A percentile compares a stretch with the other conserved stretches of the same genome.
Evolutionary conservation across 2,113 vertebrate genomes (phyloP).

Genomic region (Daubentonia madagascariensis): DNA sequence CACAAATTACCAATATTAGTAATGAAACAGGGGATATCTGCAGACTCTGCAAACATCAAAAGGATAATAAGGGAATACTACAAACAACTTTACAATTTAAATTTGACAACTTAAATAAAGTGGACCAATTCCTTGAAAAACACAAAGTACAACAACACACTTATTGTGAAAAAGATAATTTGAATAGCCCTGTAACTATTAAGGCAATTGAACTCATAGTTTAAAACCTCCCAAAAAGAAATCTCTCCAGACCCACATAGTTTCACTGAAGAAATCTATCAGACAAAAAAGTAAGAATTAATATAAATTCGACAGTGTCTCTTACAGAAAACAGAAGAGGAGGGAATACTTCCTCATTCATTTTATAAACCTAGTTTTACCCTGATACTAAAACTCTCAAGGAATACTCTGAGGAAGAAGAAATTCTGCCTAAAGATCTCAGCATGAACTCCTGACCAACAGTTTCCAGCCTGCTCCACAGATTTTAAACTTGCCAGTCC

Average conservation of each 20-base stretch:
- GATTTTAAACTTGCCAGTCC: too few species aligned
- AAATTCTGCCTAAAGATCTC: too few species aligned
- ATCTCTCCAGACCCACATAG: background rate
- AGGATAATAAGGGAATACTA: background rate
- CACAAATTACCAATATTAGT: background rate
- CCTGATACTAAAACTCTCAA: background rate
- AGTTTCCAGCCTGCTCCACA: too few species aligned
- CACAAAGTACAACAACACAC: background rate
- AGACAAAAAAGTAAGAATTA: background rate
- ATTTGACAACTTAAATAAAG: background rate
- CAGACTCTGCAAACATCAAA: background rate
- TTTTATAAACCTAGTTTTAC: background rate
- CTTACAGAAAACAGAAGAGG: background rate
- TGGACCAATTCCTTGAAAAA: background rate
- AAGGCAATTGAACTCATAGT: background rate
- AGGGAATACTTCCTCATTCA: background rate
- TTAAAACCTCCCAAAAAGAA: background rate
- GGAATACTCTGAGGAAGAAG: too few species aligned
- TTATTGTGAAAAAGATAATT: background rate
- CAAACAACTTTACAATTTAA: background rate
- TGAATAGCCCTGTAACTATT: background rate
- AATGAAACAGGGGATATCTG: background rate
- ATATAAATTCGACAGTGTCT: background rate
- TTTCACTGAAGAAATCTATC: background rate
- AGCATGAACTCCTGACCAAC: too few species aligned